These are phyloP conservation scores for Eustalomyia histrio DNA, from an alignment of 2,888 invertebrate species.

Conservation along the genomic window DNA sequence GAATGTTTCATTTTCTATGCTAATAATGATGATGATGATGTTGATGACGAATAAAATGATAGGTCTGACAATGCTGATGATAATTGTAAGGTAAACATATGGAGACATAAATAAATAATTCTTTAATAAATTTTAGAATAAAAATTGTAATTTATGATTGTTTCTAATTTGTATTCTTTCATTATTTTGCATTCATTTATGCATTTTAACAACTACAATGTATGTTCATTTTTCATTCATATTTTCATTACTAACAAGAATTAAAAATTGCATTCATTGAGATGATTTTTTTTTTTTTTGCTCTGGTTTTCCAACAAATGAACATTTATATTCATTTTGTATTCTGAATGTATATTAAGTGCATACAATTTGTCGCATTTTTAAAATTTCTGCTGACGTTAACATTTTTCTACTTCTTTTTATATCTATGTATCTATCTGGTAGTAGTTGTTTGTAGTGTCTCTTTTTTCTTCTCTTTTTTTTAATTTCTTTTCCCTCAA, in stretches of 20 bases:
- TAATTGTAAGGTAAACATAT: slow-evolving; percentile 26
- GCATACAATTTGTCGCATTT: slow-evolving; percentile 53
- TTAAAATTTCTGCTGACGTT: slow-evolving; percentile 46
- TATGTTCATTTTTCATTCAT: neutral
- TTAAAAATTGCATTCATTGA: slow-evolving; percentile 6
- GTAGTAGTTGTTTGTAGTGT: neutral
- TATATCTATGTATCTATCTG: too few species aligned
- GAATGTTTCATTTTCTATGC: neutral
- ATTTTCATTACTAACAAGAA: slow-evolving; percentile 1
- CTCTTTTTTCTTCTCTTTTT: neutral
- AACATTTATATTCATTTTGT: slow-evolving; percentile 54
- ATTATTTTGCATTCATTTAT: slow-evolving; percentile 10
- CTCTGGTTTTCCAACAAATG: slow-evolving; percentile 11
- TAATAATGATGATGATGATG: neutral
- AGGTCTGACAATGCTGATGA: slow-evolving; percentile 14
- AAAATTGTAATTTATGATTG: slow-evolving; percentile 39
- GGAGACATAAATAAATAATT: neutral
- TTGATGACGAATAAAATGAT: neutral
- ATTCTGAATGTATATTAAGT: slow-evolving; percentile 40
- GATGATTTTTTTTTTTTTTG: neutral
- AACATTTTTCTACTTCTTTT: slow-evolving; percentile 12
- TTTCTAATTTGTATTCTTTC: slow-evolving; percentile 21
- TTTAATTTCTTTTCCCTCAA: slow-evolving; percentile 11
- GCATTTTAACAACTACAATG: neutral
- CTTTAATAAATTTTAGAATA: slow-evolving; percentile 22